Evolutionary conservation across 2,888 invertebrate genomes (phyloP).

Genomic region (Cantharis rustica): DNA sequence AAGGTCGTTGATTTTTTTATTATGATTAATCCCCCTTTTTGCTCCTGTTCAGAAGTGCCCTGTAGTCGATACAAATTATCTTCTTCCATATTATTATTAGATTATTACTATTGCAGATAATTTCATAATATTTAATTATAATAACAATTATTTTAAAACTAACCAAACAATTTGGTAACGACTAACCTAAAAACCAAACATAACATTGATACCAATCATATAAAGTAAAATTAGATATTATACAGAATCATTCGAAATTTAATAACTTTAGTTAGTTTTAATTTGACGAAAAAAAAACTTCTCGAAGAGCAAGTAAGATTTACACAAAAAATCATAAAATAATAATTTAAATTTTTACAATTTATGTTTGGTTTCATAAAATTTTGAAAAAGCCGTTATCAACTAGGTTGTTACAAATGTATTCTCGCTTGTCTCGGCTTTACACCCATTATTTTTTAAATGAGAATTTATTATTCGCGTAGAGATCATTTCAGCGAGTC

Average conservation of each 20-base stretch:
- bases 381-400: too few species aligned
- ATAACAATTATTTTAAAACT: neutral
- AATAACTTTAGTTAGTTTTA: too few species aligned
- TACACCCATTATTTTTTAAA: too few species aligned
- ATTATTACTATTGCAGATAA: neutral
- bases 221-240: neutral
- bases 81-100: slow-evolving; percentile 51
- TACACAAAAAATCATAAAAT: too few species aligned
- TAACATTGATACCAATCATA: neutral
- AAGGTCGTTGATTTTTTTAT: slow-evolving; percentile 74
- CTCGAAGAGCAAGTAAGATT: too few species aligned
- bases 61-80: slow-evolving; percentile 72
- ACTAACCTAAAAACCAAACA: neutral
- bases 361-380: too few species aligned
- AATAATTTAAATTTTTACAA: too few species aligned
- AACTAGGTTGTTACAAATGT: too few species aligned
- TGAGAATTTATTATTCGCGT: too few species aligned
- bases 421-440: too few species aligned
- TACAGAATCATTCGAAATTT: neutral
- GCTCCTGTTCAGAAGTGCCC: slow-evolving; percentile 62
- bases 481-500: too few species aligned
- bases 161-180: neutral
- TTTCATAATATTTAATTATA: neutral
- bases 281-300: too few species aligned
- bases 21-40: slow-evolving; percentile 72